These are phyloP conservation scores for Pseudopleuronectes americanus DNA, from an alignment of 2,797 vertebrate species.

Conservation along the genomic window DNA sequence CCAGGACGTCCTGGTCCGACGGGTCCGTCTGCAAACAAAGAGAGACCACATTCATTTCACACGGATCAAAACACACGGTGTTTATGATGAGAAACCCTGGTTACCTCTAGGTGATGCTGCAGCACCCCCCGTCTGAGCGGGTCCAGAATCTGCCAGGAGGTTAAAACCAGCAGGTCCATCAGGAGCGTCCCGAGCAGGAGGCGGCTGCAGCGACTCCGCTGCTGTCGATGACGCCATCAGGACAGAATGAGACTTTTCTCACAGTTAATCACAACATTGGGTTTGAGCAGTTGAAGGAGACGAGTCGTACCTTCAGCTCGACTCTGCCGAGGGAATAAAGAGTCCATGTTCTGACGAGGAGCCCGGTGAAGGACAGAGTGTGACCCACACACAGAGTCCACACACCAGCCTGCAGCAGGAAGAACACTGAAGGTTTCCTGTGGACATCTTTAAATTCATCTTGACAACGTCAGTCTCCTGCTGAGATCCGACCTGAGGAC, in stretches of 20 bases:
- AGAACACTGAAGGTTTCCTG: neutral
- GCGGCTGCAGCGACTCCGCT: conserved; percentile 82
- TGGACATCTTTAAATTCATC: neutral
- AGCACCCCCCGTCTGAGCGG: conserved; percentile 89
- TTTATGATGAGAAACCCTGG: neutral
- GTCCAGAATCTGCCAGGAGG: conserved; percentile 92
- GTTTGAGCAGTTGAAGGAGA: no score
- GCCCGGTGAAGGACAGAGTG: conserved; percentile 86
- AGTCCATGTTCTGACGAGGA: conserved; percentile 90
- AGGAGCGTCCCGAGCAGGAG: conserved; percentile 84
- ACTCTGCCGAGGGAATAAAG: conserved; percentile 84
- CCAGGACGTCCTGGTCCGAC: conserved; percentile 83
- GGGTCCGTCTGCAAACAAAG: conserved; percentile 79
- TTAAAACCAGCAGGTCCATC: conserved; percentile 89
- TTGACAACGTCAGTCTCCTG: neutral
- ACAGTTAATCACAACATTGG: no score
- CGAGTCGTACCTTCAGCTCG: conserved; percentile 82
- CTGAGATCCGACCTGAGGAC: no score
- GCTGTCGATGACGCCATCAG: neutral
- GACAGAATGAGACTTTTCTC: no score
- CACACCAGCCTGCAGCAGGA: conserved; percentile 84
- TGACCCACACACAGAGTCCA: conserved; percentile 92
- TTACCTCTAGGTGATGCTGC: conserved; percentile 87
- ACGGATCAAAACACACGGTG: no score
- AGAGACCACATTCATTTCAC: neutral